Conservation (phyloP, 1,140 invertebrate species). For the Drosophila lowei region DNA sequence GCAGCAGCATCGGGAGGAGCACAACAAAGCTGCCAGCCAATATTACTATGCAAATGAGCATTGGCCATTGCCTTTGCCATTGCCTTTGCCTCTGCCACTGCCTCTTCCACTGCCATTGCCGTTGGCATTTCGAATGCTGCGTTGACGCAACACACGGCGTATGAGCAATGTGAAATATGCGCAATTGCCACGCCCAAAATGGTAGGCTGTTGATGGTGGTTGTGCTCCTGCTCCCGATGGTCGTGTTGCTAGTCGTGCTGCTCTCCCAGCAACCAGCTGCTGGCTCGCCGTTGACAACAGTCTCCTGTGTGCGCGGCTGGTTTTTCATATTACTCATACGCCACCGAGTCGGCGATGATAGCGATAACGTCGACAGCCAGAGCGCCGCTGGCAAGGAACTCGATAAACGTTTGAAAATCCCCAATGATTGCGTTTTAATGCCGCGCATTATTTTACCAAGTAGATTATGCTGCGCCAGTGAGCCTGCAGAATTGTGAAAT, state of each 20-base stretch:
- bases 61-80: slow-evolving; percentile 47
- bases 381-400: slow-evolving; percentile 67
- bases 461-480: slow-evolving; percentile 83
- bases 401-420: slow-evolving; percentile 83
- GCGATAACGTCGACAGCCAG: slow-evolving; percentile 39
- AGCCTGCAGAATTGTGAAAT: slow-evolving; percentile 82
- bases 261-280: slow-evolving; percentile 37
- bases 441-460: slow-evolving; percentile 82
- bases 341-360: slow-evolving; percentile 51
- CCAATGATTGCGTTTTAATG: slow-evolving; percentile 83
- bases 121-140: slow-evolving; percentile 37
- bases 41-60: slow-evolving; percentile 80
- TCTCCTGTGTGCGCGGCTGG: slow-evolving; percentile 58
- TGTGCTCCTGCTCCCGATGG: slow-evolving; percentile 8
- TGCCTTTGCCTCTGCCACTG: slow-evolving; percentile 14
- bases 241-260: slow-evolving; percentile 15
- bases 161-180: slow-evolving; percentile 74
- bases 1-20: slow-evolving; percentile 52
- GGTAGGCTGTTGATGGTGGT: slow-evolving; percentile 19
- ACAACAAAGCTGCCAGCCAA: slow-evolving; percentile 57
- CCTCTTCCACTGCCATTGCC: slow-evolving; percentile 46
- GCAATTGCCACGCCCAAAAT: slow-evolving; percentile 55
- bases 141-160: slow-evolving; percentile 61
- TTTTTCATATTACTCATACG: slow-evolving; percentile 78
- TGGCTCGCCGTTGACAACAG: slow-evolving; percentile 55